Base-by-base conservation (phyloP, 2,113 vertebrate genomes). In the Dipodomys ordii region DNA sequence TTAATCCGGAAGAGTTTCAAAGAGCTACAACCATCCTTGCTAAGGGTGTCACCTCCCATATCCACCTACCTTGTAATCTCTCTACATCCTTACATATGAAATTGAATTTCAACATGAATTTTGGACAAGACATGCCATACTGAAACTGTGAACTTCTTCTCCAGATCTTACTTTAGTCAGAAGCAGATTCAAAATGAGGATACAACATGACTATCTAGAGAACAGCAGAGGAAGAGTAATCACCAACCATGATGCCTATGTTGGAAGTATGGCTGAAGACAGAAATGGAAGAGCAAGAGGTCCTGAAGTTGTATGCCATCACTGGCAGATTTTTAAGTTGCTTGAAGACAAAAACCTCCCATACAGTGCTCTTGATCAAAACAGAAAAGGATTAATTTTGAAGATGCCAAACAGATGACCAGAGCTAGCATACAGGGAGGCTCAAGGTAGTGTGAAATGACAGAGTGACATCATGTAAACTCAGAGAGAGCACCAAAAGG, bases 401-500 rank as follows among this genome's bases (percentile, higher is more conserved):
- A 15, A 6, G 1, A 0, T 69, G 67, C 35, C 9, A 77, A 73
- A 22, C 23, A 9, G 22, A 73, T 67, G 25, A 67, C 11, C 3
- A 32, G 9, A 0, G 2, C 0, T 18, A 8, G 28, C 39, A 22
- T 3, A 6, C 23, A 25, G 9, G 2, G 30, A 90, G 9, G 0
- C 6, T 15, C 30, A n/a, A 39, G 22, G 30, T 1, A 1, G 39
- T 1, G 9, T n/a, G 16, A 11, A 18, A 19, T 13, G 3, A 32
- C 19, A 39, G 25, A 53, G 46, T 8, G 9, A 19, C 16, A 20
- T 53, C 22, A 1, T 8, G 19, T 6, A 1, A 12, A 68, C 8
- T 1, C 0, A 5, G 68, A 53, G 23, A 81, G 6, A 4, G 8
- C 1, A 0, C 0, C 8, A 18, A 64, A 35, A 53, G 1, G 57